Conservation (phyloP, 1,140 invertebrate species). For the Diachasma alloeum region DNA sequence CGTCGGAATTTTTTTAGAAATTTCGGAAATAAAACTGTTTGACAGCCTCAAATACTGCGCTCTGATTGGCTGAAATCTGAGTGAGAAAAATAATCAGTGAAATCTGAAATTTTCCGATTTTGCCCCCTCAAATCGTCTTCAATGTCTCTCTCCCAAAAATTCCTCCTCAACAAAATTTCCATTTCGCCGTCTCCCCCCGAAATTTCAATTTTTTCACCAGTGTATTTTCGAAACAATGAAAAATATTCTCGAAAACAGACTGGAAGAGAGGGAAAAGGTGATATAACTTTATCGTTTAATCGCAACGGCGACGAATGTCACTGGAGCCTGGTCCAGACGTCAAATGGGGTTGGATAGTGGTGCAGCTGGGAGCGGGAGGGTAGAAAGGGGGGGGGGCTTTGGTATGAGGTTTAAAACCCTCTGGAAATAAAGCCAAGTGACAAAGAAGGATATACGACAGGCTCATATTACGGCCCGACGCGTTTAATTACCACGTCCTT, state of each 20-base stretch:
- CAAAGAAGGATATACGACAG: slow-evolving; percentile 14
- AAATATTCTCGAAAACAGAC: not conserved
- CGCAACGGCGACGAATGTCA: slow-evolving; percentile 7
- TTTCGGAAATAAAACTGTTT: too few species aligned
- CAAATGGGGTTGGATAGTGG: slow-evolving; percentile 36
- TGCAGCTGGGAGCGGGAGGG: slow-evolving; percentile 26
- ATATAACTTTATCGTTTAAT: slow-evolving; percentile 28
- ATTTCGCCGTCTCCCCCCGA: too few species aligned
- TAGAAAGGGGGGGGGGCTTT: not conserved
- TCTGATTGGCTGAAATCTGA: too few species aligned
- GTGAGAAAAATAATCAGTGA: too few species aligned
- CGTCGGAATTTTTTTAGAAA: too few species aligned
- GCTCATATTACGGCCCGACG: slow-evolving; percentile 38
- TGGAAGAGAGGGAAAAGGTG: not conserved
- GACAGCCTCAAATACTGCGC: too few species aligned
- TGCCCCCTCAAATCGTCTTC: too few species aligned
- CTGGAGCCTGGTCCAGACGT: slow-evolving; percentile 23
- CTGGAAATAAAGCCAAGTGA: slow-evolving; percentile 31
- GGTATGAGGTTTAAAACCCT: slow-evolving; percentile 5
- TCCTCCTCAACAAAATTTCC: too few species aligned
- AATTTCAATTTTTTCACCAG: too few species aligned
- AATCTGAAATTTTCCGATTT: too few species aligned
- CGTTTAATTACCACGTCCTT: slow-evolving; percentile 59
- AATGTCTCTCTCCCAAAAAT: too few species aligned
- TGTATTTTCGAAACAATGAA: not conserved